A percentile compares a stretch with the other conserved stretches of the same genome.
phyloP scores from a whole-genome alignment of 1,140 invertebrate species.

The Drosophila sulfurigaster region DNA sequence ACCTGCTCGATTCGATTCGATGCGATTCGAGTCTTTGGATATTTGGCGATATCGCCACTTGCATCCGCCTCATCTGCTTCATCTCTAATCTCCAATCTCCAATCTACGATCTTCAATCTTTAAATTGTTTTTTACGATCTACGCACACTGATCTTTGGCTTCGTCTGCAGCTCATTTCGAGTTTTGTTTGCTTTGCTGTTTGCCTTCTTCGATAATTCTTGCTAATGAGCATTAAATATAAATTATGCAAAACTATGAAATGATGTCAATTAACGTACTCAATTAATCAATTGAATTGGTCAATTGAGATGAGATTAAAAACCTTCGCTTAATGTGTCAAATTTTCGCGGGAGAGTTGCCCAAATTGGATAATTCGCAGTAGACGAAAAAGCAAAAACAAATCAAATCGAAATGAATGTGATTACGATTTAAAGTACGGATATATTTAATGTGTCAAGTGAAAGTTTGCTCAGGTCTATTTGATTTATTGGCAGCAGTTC shows the following conservation, averaged over 20 bases:
- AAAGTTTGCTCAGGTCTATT: slow-evolving; percentile 32
- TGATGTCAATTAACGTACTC: slow-evolving; percentile 22
- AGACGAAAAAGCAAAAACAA: neutral
- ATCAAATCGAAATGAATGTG: neutral
- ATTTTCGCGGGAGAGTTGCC: neutral
- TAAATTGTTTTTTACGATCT: neutral
- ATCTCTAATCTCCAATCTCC: neutral
- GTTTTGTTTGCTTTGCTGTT: neutral
- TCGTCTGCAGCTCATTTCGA: too few species aligned
- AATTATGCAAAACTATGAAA: slow-evolving; percentile 24
- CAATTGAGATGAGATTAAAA: slow-evolving; percentile 14
- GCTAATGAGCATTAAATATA: slow-evolving; percentile 14
- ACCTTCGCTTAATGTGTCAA: neutral
- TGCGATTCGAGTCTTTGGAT: neutral
- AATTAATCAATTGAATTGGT: slow-evolving; percentile 51
- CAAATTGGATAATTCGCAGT: slow-evolving; percentile 18
- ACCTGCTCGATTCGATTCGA: slow-evolving; percentile 9
- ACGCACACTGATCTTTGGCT: neutral
- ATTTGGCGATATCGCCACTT: slow-evolving; percentile 1
- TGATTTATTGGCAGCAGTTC: slow-evolving; percentile 37
- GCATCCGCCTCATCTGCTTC: neutral
- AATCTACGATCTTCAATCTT: neutral
- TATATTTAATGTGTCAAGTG: slow-evolving; percentile 15
- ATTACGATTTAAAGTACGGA: neutral
- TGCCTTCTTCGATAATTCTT: neutral